Evolutionary conservation across 2,888 invertebrate species (phyloP).

Genomic region (Vannuccia rotundouncinata): DNA sequence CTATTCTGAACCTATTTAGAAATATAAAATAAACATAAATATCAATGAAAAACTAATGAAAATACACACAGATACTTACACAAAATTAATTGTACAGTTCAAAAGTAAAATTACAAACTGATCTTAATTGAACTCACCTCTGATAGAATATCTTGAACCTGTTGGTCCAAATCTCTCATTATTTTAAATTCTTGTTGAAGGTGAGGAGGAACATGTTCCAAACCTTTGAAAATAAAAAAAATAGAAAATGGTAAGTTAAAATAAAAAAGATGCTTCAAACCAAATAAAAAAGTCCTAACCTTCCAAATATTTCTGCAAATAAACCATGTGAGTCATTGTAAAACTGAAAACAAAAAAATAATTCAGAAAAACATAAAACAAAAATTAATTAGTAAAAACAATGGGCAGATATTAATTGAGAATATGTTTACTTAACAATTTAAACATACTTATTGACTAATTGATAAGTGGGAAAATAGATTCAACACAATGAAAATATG

Average conservation of each 20-base stretch:
- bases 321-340: conserved; percentile 24
- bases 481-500: too few relatives aligned
- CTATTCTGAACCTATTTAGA: background rate
- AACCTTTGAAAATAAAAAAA: conserved; percentile 25
- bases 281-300: background rate
- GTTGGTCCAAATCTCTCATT: conserved; percentile 26
- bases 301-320: conserved; percentile 31
- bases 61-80: too few relatives aligned
- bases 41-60: too few relatives aligned
- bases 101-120: too few relatives aligned
- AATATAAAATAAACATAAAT: too few relatives aligned
- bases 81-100: too few relatives aligned
- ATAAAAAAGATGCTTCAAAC: background rate
- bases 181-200: conserved; percentile 37
- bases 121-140: background rate
- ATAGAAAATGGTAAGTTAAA: background rate
- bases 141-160: background rate
- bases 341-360: background rate
- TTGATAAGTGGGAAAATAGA: too few relatives aligned
- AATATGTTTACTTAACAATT: too few relatives aligned
- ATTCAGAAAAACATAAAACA: background rate
- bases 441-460: too few relatives aligned
- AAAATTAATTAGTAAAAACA: too few relatives aligned
- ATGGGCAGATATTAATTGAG: too few relatives aligned
- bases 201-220: conserved; percentile 34